Evolutionary conservation across 2,888 invertebrate species (phyloP).

Genomic region (Pandemis heparana): DNA sequence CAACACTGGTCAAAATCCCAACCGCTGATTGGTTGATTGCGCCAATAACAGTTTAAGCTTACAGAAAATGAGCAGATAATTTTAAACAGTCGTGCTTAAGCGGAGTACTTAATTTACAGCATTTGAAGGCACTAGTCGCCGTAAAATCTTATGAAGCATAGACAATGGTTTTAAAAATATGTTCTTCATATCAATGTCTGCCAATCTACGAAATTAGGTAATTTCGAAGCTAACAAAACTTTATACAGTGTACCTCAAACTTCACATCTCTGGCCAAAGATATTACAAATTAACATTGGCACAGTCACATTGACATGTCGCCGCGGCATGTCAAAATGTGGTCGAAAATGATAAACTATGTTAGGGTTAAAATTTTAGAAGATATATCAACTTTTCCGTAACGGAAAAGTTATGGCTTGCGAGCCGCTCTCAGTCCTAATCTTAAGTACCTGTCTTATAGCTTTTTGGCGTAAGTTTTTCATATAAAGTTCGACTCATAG

Average conservation of each 20-base stretch:
- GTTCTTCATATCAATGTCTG: too few species aligned
- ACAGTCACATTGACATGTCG: conserved; percentile 1
- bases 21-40: too few species aligned
- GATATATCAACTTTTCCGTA: neutral
- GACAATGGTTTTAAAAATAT: too few species aligned
- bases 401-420: neutral
- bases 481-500: neutral
- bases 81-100: too few species aligned
- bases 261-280: neutral
- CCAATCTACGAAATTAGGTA: too few species aligned
- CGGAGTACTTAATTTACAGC: too few species aligned
- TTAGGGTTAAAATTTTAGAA: neutral
- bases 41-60: too few species aligned
- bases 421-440: neutral
- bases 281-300: neutral
- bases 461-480: conserved; percentile 2
- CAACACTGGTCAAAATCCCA: too few species aligned
- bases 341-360: conserved; percentile 6
- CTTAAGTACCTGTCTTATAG: neutral
- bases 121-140: too few species aligned
- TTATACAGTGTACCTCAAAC: neutral
- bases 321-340: conserved; percentile 5
- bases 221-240: neutral
- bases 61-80: too few species aligned
- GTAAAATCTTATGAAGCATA: too few species aligned